Conservation (phyloP, 2,888 invertebrate species). For the Oscheius sp. region DNA sequence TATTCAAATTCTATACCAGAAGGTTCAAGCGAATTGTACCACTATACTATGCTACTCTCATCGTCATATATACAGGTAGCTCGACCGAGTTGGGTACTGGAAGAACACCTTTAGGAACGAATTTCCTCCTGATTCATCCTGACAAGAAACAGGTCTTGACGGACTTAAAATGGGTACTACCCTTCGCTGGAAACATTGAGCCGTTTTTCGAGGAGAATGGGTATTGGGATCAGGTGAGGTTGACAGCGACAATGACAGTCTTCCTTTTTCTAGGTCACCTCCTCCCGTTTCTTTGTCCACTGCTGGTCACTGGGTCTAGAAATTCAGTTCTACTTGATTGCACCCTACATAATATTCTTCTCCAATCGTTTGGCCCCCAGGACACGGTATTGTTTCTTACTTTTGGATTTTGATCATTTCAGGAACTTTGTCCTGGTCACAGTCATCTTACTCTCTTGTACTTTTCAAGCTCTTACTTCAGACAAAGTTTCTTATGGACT, state of each 20-base stretch:
- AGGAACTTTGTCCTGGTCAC: neutral
- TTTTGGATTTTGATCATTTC: neutral
- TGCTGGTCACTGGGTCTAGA: conserved; percentile 30
- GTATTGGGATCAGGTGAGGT: conserved; percentile 32
- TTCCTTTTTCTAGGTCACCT: neutral
- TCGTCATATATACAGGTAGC: conserved; percentile 10
- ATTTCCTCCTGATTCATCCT: neutral
- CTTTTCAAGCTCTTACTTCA: conserved; percentile 1
- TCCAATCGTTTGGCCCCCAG: neutral
- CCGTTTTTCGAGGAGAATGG: conserved; percentile 12
- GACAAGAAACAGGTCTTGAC: conserved; percentile 4
- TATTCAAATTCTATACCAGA: conserved; percentile 8
- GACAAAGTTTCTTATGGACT: conserved; percentile 1
- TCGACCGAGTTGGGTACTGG: neutral
- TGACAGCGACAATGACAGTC: neutral
- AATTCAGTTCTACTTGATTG: conserved; percentile 25
- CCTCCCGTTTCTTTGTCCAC: conserved; percentile 26
- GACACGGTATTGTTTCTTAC: neutral
- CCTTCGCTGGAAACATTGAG: conserved; percentile 19
- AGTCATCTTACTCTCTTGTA: neutral
- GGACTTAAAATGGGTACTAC: conserved; percentile 22
- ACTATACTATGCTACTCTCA: neutral
- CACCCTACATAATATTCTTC: conserved; percentile 7
- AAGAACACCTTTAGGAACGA: neutral
- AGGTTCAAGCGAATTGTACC: conserved; percentile 29